Evolutionary conservation across 2,797 vertebrate genomes (phyloP).

Genomic region (Phylloscopus collybita): DNA sequence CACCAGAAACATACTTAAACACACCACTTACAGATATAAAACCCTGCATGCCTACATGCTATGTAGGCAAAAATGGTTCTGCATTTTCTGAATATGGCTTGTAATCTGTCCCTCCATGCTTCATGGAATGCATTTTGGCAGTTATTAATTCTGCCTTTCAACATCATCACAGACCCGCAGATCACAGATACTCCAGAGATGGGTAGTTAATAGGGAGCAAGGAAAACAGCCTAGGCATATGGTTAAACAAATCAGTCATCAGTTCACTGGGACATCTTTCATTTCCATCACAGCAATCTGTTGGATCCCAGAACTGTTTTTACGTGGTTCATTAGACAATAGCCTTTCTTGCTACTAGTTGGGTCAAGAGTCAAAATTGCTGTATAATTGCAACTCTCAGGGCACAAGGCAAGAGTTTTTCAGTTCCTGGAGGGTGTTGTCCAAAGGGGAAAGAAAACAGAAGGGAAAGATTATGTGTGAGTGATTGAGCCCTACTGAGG

Average conservation of each 20-base stretch:
- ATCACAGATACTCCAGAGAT: not conserved
- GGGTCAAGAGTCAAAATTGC: conserved; percentile 53
- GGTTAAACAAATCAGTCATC: conserved; percentile 18
- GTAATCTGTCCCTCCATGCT: not conserved
- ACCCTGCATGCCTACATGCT: accelerated
- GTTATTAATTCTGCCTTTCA: not conserved
- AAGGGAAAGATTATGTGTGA: conserved; percentile 43
- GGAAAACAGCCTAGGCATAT: not conserved
- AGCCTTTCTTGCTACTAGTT: conserved; percentile 29
- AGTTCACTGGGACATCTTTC: conserved; percentile 1
- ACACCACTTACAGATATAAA: accelerated
- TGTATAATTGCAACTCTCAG: conserved; percentile 50
- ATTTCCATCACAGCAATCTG: conserved; percentile 22
- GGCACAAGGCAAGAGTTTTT: conserved; percentile 50
- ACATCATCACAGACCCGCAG: not conserved
- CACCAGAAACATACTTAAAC: not conserved
- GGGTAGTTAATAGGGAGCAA: not conserved
- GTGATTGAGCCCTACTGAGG: conserved; percentile 43
- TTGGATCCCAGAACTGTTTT: conserved; percentile 29
- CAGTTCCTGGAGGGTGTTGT: conserved; percentile 14
- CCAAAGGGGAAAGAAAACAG: conserved; percentile 42
- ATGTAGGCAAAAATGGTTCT: not conserved
- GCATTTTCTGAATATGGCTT: not conserved
- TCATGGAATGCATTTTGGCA: not conserved
- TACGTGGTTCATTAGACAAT: conserved; percentile 42